Evolutionary conservation across 2,113 vertebrate species (phyloP), one percentile per base, ranked within the genome.

Genomic region (Falco punctatus): DNA sequence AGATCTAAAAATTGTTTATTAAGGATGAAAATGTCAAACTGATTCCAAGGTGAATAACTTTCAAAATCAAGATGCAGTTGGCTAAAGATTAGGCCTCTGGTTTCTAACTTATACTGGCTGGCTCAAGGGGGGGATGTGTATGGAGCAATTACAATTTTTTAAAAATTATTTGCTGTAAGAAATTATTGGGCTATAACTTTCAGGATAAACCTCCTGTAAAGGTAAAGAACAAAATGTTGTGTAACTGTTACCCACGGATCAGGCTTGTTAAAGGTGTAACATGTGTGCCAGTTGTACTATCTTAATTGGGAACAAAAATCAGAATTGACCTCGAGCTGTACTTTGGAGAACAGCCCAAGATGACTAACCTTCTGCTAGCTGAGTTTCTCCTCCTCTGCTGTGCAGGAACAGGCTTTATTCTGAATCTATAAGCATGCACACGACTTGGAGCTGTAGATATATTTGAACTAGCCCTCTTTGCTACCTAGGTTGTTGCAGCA

Each of bases 361-460:
- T 27, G 80, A 42, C 3, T 6, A 51, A 33, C 44, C 28, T 66
- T 11, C 33, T 46, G 58, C 62, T 15, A 7, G 28, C 35, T 1
- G 30, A 16, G 57, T 19, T 75, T 21, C 46, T 74, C 19, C 24
- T 77, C 19, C 33, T 35, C 33, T 19, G 42, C 42, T 55, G 51
- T 24, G 1, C 73, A 19, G n/a, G n/a, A 66, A 12, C 5, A 0
- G 0, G 11, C 27, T 64, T 73, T 20, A 8, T 35, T 33, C 59
- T 54, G 14, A 3, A 4, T 11, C 52, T 17, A 0, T 17, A 35
- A 26, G 20, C 5, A 1, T 4, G n/a, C 22, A 0, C 1, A 1
- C 13, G 57, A 8, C 23, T 44, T 33, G 2, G 6, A 55, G 33
- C 23, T 69, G 3, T 7, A 30, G n/a, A 17, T 20, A 4, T 2